Percentiles rank a stretch among this genome's conserved stretches.
These are phyloP conservation scores for Drosophila paramelanica DNA, from an alignment of 2,888 invertebrate genomes.

Conservation along the genomic window DNA sequence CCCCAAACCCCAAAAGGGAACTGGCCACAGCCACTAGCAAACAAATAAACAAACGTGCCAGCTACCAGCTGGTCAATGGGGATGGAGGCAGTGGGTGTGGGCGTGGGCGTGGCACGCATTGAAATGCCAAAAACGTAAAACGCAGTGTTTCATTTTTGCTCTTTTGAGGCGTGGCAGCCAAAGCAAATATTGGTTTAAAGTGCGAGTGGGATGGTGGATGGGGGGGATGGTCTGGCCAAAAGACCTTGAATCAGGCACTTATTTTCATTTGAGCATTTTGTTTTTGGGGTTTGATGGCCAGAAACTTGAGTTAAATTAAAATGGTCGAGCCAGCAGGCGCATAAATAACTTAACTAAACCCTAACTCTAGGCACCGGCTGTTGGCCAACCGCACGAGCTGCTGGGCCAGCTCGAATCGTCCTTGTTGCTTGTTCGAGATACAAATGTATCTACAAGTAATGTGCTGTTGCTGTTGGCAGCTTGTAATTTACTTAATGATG, in stretches of 20 bases:
- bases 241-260: slow-evolving; percentile 24
- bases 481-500: slow-evolving; percentile 67
- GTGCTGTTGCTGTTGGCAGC: slow-evolving; percentile 60
- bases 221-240: not conserved
- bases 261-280: slow-evolving; percentile 46
- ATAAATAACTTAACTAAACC: slow-evolving; percentile 53
- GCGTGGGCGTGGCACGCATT: slow-evolving; percentile 62
- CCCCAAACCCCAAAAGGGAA: slow-evolving; percentile 31
- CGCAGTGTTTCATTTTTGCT: slow-evolving; percentile 61
- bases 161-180: slow-evolving; percentile 57
- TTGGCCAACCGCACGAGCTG: slow-evolving; percentile 45
- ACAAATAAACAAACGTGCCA: slow-evolving; percentile 65
- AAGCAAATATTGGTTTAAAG: slow-evolving; percentile 69
- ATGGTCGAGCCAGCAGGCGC: slow-evolving; percentile 40
- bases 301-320: slow-evolving; percentile 56
- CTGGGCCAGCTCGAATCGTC: not conserved
- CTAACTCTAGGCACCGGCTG: slow-evolving; percentile 23
- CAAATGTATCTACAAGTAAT: slow-evolving; percentile 58
- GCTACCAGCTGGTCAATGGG: slow-evolving; percentile 29
- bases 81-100: not conserved
- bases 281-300: slow-evolving; percentile 29
- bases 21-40: slow-evolving; percentile 56
- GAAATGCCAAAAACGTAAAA: slow-evolving; percentile 77
- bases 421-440: slow-evolving; percentile 38
- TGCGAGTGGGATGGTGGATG: not conserved